Evolutionary conservation across 2,113 vertebrate genomes (phyloP).

Genomic region (Cyprinus carpio): DNA sequence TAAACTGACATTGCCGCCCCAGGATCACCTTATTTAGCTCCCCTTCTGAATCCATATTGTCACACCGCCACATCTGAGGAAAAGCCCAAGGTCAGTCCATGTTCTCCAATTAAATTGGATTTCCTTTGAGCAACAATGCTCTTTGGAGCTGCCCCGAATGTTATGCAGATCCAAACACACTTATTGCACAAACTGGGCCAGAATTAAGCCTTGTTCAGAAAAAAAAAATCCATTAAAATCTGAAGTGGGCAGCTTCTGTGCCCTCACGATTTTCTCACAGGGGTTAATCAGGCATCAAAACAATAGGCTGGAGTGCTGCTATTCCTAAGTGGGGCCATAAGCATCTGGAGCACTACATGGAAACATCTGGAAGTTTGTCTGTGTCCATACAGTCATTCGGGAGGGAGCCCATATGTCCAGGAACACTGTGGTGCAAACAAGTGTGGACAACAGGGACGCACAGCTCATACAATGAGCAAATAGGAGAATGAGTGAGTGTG

Average conservation of each 20-base stretch:
- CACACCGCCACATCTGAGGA: conserved; percentile 1
- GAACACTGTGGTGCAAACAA: conserved; percentile 57
- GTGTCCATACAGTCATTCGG: conserved; percentile 64
- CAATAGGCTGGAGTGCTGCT: conserved; percentile 49
- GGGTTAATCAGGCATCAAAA: conserved; percentile 29
- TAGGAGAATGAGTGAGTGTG: conserved; percentile 28
- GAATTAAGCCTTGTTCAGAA: conserved; percentile 9
- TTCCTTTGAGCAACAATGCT: conserved; percentile 7
- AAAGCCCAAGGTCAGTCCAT: conserved; percentile 29
- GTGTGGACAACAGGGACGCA: conserved; percentile 13
- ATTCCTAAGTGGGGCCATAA: conserved; percentile 64
- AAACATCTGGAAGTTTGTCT: conserved; percentile 73
- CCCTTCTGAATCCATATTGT: not conserved
- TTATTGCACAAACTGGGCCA: not conserved
- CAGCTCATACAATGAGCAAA: conserved; percentile 20
- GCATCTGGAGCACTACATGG: conserved; percentile 66
- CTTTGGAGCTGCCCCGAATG: not conserved
- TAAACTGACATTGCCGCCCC: not conserved
- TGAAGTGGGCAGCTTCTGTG: conserved; percentile 29
- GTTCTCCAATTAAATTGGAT: conserved; percentile 37
- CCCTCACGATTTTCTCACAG: conserved; percentile 1
- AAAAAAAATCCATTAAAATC: conserved; percentile 9
- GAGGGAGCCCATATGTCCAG: conserved; percentile 67
- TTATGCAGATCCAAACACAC: conserved; percentile 20
- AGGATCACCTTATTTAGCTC: not conserved